phyloP scores from a whole-genome alignment of 2,113 vertebrate genomes.

The Sitta europaea region DNA sequence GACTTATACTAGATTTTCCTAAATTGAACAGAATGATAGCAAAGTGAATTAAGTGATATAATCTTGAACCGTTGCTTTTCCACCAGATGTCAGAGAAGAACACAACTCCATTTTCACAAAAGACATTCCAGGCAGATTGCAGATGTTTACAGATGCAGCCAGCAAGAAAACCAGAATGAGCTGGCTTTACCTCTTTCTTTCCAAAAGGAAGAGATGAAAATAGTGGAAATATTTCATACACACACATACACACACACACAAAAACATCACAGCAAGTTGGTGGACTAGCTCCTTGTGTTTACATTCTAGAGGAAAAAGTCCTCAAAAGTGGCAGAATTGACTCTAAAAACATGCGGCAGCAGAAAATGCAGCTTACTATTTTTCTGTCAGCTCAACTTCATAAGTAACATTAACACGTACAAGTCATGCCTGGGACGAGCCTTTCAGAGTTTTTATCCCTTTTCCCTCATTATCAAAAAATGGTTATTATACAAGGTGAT shows the following conservation, averaged over 20 bases:
- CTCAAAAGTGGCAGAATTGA: not conserved
- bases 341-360: not conserved
- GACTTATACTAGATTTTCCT: not conserved
- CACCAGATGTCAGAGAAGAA: not conserved
- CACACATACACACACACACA: accelerated
- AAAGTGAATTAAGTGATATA: not conserved
- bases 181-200: not conserved
- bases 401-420: not conserved
- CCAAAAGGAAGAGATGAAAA: not conserved
- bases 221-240: not conserved
- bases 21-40: not conserved
- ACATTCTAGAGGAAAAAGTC: not conserved
- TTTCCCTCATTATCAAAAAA: not conserved
- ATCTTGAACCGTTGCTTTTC: not conserved
- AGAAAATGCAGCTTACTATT: not conserved
- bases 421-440: not conserved
- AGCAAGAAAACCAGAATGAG: not conserved
- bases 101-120: not conserved
- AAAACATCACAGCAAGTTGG: not conserved
- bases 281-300: not conserved
- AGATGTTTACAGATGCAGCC: not conserved
- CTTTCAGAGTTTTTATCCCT: not conserved
- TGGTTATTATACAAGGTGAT: not conserved
- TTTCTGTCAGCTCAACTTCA: not conserved
- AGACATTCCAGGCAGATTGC: not conserved